These are phyloP conservation scores for Ceriagrion tenellum DNA, from an alignment of 2,888 invertebrate species.

Conservation along the genomic window DNA sequence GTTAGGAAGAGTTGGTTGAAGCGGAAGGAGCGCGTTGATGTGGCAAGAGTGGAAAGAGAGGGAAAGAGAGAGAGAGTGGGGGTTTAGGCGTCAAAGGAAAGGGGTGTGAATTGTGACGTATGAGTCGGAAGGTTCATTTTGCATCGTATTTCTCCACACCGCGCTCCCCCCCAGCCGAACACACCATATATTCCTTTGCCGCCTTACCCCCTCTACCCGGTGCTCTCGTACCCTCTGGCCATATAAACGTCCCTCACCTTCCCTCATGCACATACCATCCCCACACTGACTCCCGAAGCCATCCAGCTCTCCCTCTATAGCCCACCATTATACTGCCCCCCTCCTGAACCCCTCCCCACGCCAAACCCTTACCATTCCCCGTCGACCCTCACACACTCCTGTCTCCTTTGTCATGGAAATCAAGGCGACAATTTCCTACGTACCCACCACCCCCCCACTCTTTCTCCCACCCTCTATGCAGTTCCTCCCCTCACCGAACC, in stretches of 20 bases:
- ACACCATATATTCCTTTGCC: conserved; percentile 24
- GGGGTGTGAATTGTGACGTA: conserved; percentile 57
- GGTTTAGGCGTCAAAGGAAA: background rate
- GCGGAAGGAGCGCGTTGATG: background rate
- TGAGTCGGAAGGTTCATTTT: conserved; percentile 60
- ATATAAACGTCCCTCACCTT: conserved; percentile 18
- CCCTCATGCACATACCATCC: background rate
- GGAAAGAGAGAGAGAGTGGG: no score
- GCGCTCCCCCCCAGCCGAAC: no score
- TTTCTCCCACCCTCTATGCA: background rate
- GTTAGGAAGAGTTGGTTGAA: background rate
- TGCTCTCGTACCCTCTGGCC: background rate
- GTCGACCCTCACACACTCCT: conserved; percentile 38
- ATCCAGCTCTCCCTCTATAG: conserved; percentile 1
- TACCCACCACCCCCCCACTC: conserved; percentile 23
- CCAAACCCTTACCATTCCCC: background rate
- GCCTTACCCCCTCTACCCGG: background rate
- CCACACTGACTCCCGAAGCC: background rate
- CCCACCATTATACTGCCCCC: conserved; percentile 3
- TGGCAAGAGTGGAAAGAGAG: background rate
- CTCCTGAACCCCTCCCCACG: background rate
- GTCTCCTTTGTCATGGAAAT: conserved; percentile 65
- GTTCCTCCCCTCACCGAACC: background rate
- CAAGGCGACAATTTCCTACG: conserved; percentile 66
- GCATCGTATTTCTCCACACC: conserved; percentile 45